These are phyloP conservation scores for Coregonus clupeaformis DNA, from an alignment of 2,113 vertebrate genomes.

Conservation along the genomic window DNA sequence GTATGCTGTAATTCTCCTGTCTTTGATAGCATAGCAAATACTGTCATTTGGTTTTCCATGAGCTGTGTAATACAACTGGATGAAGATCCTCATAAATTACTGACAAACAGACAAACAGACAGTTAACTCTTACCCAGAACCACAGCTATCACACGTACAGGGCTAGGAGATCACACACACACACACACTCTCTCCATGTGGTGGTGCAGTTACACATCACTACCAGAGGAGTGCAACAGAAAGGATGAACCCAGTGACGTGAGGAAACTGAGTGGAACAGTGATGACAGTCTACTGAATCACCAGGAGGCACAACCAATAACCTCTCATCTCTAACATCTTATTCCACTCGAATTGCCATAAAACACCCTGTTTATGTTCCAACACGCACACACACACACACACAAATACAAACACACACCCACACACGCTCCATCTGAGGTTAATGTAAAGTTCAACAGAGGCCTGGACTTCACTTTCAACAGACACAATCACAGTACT, in stretches of 20 bases:
- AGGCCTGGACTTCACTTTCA: too few relatives aligned
- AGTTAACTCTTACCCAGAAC: constrained; percentile 29
- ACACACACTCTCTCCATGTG: background rate
- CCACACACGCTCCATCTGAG: too few relatives aligned
- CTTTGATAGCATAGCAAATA: constrained; percentile 56
- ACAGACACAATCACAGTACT: too few relatives aligned
- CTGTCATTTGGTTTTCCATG: constrained; percentile 68
- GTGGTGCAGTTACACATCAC: constrained; percentile 18
- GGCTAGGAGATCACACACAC: background rate
- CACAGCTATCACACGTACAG: background rate
- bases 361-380: too few relatives aligned
- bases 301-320: too few relatives aligned
- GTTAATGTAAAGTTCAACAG: too few relatives aligned
- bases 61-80: constrained; percentile 34
- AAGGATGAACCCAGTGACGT: constrained; percentile 19
- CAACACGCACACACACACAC: background rate
- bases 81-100: constrained; percentile 42
- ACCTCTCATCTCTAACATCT: too few relatives aligned
- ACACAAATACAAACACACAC: background rate
- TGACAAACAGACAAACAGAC: constrained; percentile 22
- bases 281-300: background rate
- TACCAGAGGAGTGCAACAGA: constrained; percentile 59
- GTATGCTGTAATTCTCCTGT: constrained; percentile 60
- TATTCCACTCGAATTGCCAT: too few relatives aligned
- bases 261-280: background rate